Evolutionary conservation across 2,113 vertebrate species (phyloP), one percentile per base, ranked within the genome.

Genomic region (Leptodactylus fuscus): DNA sequence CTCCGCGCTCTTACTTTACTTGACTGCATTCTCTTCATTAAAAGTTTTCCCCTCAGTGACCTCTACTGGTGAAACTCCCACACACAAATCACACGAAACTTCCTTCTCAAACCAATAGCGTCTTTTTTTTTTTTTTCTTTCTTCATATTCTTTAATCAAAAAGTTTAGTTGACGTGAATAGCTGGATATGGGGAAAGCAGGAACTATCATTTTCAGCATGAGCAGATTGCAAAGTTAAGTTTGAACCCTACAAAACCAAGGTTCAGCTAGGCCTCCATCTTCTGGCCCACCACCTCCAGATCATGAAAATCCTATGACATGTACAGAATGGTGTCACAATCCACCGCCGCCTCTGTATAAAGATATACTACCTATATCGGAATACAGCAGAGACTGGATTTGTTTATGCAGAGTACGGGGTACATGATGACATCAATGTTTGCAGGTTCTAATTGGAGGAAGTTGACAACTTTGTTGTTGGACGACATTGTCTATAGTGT

Each of bases 21-120:
- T 32, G 1, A 16, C 62, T 34, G 62, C 29, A 8, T 67, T 81
- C 18, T 65, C 38, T 62, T 58, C 12, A 65, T 44, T 81, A 49
- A 51, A 81, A 34, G 24, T 81, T 69, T 81, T 70, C 18, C 44
- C 22, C 34, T 83, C 34, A 60, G 69, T 75, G 81, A 73, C 53
- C 51, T 53, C 70, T 60, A 51, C 44, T 34, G 46, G 62, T 34
- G 24, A 81, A 81, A 65, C 80, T 34, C 60, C 80, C 62, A 81
- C 55, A 78, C 22, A 41, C 53, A 62, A 20, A 12, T 27, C 12
- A 67, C 10, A 67, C 5, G 0, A 67, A 67, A 18, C 62, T 20
- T 18, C 16, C 29, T 65, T 65, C 27, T 32, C 27, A 65, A 32
- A 65, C 60, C 27, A 15, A 32, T 32, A 29, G 5, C 27, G n/a